Evolutionary conservation across 2,888 invertebrate genomes (phyloP).

Genomic region (Eupithecia insigniata): DNA sequence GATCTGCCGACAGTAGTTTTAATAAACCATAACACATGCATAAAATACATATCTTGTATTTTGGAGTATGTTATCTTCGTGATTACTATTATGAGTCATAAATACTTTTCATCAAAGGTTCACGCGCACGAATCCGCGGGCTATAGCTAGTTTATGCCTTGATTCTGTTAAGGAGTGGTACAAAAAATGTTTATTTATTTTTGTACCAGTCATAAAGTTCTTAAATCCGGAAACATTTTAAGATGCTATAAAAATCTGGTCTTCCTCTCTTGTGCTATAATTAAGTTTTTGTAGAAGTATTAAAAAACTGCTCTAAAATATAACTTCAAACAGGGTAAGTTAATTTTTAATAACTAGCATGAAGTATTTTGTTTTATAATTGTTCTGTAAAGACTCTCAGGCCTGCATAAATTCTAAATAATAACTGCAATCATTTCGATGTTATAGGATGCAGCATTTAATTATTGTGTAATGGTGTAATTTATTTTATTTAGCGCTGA

Average conservation of each 20-base stretch:
- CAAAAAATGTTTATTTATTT: constrained; percentile 39
- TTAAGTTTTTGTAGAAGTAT: constrained; percentile 42
- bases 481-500: neutral
- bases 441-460: constrained; percentile 5
- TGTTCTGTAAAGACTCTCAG: constrained; percentile 15
- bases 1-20: no score
- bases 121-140: no score
- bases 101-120: neutral
- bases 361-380: constrained; percentile 18
- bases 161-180: constrained; percentile 14
- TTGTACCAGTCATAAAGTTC: constrained; percentile 41
- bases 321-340: neutral
- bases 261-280: constrained; percentile 52
- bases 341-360: neutral
- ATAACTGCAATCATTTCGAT: neutral
- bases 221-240: constrained; percentile 54
- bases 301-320: constrained; percentile 11
- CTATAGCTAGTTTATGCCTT: neutral
- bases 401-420: constrained; percentile 20
- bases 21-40: no score
- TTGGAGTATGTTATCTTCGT: neutral
- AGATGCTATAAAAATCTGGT: constrained; percentile 51
- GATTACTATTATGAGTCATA: neutral
- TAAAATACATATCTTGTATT: no score
- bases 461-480: constrained; percentile 4